Percentiles rank a stretch among this genome's conserved stretches.
Evolutionary conservation across 2,113 vertebrate genomes (phyloP).

Genomic region (Calyptommatus sinebrachiatus): DNA sequence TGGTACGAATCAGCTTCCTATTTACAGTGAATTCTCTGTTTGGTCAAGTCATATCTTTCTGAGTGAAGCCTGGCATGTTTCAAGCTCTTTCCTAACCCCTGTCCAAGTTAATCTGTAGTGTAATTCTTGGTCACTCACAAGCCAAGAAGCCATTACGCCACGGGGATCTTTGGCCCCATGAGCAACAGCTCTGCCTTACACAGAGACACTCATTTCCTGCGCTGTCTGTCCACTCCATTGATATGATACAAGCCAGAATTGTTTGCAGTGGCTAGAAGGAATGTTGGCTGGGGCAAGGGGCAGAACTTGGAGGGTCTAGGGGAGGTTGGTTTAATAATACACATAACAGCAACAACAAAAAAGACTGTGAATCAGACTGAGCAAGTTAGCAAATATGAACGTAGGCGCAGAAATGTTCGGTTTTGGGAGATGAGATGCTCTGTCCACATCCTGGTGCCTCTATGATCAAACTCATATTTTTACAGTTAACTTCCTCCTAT

Average conservation of each 20-base stretch:
- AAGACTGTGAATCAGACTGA: not conserved
- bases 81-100: not conserved
- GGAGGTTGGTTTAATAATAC: accelerated
- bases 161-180: not conserved
- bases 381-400: accelerated
- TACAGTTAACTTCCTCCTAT: too few species aligned
- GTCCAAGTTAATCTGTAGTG: not conserved
- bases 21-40: not conserved
- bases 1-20: not conserved
- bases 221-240: too few species aligned
- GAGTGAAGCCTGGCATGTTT: not conserved
- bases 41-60: accelerated
- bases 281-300: not conserved
- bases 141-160: not conserved
- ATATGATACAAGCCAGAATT: not conserved
- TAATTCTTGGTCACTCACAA: too few species aligned
- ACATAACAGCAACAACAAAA: not conserved
- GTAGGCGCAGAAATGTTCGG: not conserved
- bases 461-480: too few species aligned
- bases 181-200: too few species aligned
- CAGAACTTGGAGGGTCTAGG: not conserved
- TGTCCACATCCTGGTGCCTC: conserved; percentile 2
- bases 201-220: not conserved
- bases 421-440: not conserved
- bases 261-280: not conserved